phyloP scores from a whole-genome alignment of 1,140 invertebrate species.

The Euura lappo region DNA sequence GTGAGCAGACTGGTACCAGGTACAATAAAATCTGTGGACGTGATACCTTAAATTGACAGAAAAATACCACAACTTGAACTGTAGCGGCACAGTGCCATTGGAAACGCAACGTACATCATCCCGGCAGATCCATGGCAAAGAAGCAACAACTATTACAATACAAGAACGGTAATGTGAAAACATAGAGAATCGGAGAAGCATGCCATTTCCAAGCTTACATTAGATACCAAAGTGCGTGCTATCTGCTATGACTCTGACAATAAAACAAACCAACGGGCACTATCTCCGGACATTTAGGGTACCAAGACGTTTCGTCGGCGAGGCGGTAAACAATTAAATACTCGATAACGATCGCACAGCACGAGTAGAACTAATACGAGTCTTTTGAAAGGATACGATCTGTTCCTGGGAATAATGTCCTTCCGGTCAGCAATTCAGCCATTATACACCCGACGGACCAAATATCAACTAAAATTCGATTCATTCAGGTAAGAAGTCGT shows the following conservation, averaged over 20 bases:
- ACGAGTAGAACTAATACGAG: background rate
- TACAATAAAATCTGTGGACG: too few relatives aligned
- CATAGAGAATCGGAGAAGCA: background rate
- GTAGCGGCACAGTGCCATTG: too few relatives aligned
- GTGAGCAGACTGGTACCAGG: too few relatives aligned
- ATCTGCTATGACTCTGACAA: background rate
- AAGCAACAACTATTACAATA: background rate
- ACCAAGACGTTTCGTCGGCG: background rate
- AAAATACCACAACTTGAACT: too few relatives aligned
- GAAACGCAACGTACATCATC: background rate
- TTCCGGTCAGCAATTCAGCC: conserved; percentile 92
- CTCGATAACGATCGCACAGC: background rate
- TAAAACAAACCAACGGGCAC: background rate
- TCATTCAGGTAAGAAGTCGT: conserved; percentile 17
- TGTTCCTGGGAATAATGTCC: conserved; percentile 94
- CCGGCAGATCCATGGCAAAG: background rate
- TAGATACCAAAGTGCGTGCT: conserved; percentile 7
- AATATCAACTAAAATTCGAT: conserved; percentile 80
- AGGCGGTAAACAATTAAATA: background rate
- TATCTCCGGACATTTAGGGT: conserved; percentile 6
- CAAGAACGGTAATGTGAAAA: background rate
- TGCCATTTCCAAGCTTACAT: conserved; percentile 9
- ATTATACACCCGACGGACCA: conserved; percentile 99
- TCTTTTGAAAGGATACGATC: conserved; percentile 91
- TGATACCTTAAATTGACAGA: too few relatives aligned